Percentiles rank a stretch among this genome's conserved stretches.
These are phyloP conservation scores for Hepsetus odoe DNA, from an alignment of 2,113 vertebrate species.

Conservation along the genomic window DNA sequence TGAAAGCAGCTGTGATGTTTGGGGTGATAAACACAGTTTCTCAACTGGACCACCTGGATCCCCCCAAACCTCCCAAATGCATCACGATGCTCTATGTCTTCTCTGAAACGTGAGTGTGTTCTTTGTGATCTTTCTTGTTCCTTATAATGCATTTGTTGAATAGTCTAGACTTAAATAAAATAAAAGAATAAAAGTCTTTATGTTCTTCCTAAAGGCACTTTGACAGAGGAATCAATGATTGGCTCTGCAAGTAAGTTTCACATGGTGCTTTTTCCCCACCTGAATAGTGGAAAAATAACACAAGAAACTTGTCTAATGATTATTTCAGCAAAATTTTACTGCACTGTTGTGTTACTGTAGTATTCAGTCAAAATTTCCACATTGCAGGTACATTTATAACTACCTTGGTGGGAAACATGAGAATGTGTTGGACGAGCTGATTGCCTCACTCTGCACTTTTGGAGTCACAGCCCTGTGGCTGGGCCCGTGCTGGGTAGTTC, in stretches of 20 bases:
- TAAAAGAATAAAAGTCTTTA: not conserved
- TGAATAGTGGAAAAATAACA: not conserved
- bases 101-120: slow-evolving; percentile 86
- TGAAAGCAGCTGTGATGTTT: slow-evolving; percentile 93
- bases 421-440: slow-evolving; percentile 81
- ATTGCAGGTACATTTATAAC: slow-evolving; percentile 88
- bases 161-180: not conserved
- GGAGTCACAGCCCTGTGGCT: slow-evolving; percentile 87
- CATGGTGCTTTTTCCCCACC: not conserved
- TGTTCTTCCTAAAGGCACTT: slow-evolving; percentile 80
- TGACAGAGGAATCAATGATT: slow-evolving; percentile 95
- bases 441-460: slow-evolving; percentile 84
- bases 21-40: slow-evolving; percentile 88
- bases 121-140: not conserved
- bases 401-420: slow-evolving; percentile 85
- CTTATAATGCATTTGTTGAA: not conserved
- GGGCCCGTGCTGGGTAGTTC: slow-evolving; percentile 85
- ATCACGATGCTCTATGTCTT: slow-evolving; percentile 95
- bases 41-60: slow-evolving; percentile 90
- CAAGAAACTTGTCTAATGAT: not conserved
- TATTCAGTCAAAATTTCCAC: not conserved
- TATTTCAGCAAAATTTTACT: not conserved
- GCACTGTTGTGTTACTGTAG: not conserved
- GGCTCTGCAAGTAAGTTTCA: slow-evolving; percentile 90
- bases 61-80: slow-evolving; percentile 91